phyloP scores from a whole-genome alignment of 64 coral and sea anemone species.

The Hydrozoanthus tunicans region DNA sequence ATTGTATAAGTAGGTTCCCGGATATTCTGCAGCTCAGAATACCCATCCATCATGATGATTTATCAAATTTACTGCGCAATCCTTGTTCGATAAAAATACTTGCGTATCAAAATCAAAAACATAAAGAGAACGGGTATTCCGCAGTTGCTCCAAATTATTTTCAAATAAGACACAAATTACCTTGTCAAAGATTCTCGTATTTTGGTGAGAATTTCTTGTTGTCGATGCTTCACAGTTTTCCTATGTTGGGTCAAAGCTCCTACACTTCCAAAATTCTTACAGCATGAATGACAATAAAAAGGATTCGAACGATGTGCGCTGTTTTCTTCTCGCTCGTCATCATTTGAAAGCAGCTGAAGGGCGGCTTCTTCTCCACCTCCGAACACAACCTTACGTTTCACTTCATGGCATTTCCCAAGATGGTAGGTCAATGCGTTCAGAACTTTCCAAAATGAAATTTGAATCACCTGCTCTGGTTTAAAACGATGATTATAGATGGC shows the following conservation, averaged over 20 bases:
- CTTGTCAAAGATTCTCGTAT: conserved; percentile 71
- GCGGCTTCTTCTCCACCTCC: conserved; percentile 77
- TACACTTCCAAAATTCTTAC: background rate
- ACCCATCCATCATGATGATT: no score
- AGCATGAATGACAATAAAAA: conserved; percentile 47
- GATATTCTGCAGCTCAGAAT: no score
- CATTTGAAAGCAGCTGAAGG: conserved; percentile 51
- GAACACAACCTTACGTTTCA: conserved; percentile 58
- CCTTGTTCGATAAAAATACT: no score
- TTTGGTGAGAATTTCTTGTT: conserved; percentile 58
- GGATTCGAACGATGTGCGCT: background rate
- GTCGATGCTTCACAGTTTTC: conserved; percentile 51
- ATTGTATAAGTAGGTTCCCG: no score
- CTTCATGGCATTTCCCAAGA: conserved; percentile 60
- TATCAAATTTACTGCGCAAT: no score
- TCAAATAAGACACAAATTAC: conserved; percentile 5
- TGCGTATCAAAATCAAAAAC: no score
- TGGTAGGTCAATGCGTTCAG: conserved; percentile 65
- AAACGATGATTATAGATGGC: conserved; percentile 58
- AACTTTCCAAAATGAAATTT: conserved; percentile 39
- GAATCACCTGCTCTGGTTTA: background rate
- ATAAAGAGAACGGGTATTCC: no score
- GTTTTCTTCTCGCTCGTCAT: background rate
- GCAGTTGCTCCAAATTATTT: no score
- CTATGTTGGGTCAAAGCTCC: background rate